Conservation (phyloP, 35 echinoderm and acorn worm genomes). For the Ophiothrix spiculata region DNA sequence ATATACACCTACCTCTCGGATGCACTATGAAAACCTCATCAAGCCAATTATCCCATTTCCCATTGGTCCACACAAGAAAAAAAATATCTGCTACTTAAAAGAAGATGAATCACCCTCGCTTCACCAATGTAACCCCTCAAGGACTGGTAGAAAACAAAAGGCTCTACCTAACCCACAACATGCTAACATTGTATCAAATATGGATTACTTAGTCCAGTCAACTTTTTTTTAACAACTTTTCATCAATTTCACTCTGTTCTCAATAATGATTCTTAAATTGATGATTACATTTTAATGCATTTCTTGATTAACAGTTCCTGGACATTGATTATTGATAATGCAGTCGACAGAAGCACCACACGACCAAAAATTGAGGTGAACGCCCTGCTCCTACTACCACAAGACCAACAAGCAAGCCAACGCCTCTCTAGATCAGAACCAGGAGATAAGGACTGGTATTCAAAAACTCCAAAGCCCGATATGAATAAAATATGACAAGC, state of each 20-base stretch:
- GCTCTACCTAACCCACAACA: background rate
- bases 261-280: no score
- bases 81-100: background rate
- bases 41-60: slow-evolving; percentile 5
- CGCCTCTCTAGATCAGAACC: background rate
- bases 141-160: slow-evolving; percentile 8
- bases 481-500: slow-evolving; percentile 7
- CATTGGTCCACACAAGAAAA: background rate
- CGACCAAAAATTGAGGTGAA: no score
- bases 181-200: no score
- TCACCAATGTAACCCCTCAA: background rate
- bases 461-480: background rate
- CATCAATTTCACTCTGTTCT: no score
- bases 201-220: no score
- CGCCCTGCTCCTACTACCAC: background rate
- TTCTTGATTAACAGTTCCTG: no score
- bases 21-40: background rate
- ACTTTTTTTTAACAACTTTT: no score
- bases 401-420: background rate
- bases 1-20: background rate
- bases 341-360: no score
- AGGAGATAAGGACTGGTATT: background rate
- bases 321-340: no score
- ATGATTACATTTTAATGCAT: no score
- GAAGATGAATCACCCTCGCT: background rate